Conservation (phyloP, 2,888 invertebrate species). For the Tipula confusa region DNA sequence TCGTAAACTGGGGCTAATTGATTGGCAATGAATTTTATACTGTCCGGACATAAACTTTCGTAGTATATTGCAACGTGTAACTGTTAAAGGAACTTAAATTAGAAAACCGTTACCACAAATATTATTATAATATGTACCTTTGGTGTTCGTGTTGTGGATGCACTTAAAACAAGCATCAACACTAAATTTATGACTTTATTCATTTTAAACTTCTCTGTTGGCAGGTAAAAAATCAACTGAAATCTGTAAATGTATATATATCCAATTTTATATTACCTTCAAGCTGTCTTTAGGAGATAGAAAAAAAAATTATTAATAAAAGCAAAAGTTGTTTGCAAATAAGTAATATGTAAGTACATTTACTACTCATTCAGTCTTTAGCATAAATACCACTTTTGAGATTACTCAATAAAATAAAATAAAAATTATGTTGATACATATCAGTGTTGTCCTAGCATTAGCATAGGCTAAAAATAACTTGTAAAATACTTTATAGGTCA, state of each 20-base stretch:
- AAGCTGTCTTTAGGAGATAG: background rate
- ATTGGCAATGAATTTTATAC: slow-evolving; percentile 53
- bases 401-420: background rate
- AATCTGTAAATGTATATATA: background rate
- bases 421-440: background rate
- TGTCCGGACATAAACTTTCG: slow-evolving; percentile 62
- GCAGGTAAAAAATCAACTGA: background rate
- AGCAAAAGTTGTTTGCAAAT: slow-evolving; percentile 20
- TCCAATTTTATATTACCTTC: slow-evolving; percentile 25
- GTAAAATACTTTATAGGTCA: slow-evolving; percentile 5
- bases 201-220: background rate
- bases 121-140: background rate
- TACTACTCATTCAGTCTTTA: background rate
- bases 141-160: background rate
- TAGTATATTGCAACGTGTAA: slow-evolving; percentile 57
- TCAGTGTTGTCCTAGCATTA: background rate
- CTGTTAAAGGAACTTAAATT: slow-evolving; percentile 37
- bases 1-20: slow-evolving; percentile 55
- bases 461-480: background rate
- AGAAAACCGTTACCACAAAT: background rate
- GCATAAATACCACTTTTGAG: background rate
- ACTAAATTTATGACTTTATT: background rate
- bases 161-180: background rate
- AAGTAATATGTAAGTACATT: background rate
- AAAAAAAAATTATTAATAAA: background rate